A percentile compares a stretch with the other conserved stretches of the same genome.
Conservation (phyloP, 2,113 vertebrate species). For the Plecotus auritus region DNA sequence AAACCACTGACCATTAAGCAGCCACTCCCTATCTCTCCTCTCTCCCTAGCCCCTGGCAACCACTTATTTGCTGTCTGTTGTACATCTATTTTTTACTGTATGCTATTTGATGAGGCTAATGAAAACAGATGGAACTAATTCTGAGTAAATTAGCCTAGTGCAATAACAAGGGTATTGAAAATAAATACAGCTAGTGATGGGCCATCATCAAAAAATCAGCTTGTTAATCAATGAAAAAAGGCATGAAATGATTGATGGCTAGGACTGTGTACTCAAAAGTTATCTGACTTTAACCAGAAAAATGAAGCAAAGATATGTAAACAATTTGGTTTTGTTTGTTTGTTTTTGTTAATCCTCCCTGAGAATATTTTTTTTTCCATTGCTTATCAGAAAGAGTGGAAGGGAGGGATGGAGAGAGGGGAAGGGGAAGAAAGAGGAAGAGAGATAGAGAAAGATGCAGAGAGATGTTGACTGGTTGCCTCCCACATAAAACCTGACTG, state of each 20-base stretch:
- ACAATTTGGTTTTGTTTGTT: neutral
- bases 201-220: conserved; percentile 40
- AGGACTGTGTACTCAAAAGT: neutral
- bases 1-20: neutral
- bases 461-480: no score
- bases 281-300: conserved; percentile 45
- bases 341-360: neutral
- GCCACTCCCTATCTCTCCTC: neutral
- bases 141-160: conserved; percentile 23
- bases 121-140: conserved; percentile 47
- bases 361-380: no score
- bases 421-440: no score
- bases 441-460: no score
- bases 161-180: conserved; percentile 53
- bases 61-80: conserved; percentile 18
- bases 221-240: conserved; percentile 49
- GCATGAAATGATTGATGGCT: conserved; percentile 49
- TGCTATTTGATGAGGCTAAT: conserved; percentile 24
- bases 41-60: neutral
- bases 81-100: conserved; percentile 23
- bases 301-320: neutral
- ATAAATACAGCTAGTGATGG: conserved; percentile 46
- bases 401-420: no score
- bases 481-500: no score
- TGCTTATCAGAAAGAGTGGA: no score